Evolutionary conservation across 2,888 invertebrate species (phyloP).

Genomic region (Julus scandinavius): DNA sequence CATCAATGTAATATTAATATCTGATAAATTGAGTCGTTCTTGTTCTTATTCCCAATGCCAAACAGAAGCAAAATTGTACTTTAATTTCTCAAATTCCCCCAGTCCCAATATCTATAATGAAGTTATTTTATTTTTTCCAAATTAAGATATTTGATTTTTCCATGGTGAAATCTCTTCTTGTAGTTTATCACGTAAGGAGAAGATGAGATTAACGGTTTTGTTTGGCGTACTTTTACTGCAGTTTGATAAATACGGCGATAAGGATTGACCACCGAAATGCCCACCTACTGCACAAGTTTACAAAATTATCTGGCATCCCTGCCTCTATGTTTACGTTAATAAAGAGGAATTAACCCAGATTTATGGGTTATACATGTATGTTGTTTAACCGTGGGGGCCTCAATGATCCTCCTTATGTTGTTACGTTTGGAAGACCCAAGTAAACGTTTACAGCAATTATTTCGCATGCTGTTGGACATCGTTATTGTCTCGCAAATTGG

Average conservation of each 20-base stretch:
- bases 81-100: neutral
- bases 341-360: constrained; percentile 29
- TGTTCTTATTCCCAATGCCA: no score
- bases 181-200: no score
- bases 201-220: no score
- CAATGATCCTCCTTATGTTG: neutral
- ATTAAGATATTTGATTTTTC: neutral
- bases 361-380: neutral
- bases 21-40: no score
- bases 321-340: neutral
- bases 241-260: neutral
- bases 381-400: neutral
- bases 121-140: neutral
- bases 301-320: neutral
- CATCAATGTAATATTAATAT: no score
- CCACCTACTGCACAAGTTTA: neutral
- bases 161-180: neutral
- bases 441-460: constrained; percentile 15
- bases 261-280: constrained; percentile 10
- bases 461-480: neutral
- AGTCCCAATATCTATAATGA: no score
- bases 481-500: constrained; percentile 37
- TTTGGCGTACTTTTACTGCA: neutral
- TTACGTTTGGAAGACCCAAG: neutral
- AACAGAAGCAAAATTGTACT: no score